Conservation (phyloP, 2,113 vertebrate species). For the Theristicus caerulescens region DNA sequence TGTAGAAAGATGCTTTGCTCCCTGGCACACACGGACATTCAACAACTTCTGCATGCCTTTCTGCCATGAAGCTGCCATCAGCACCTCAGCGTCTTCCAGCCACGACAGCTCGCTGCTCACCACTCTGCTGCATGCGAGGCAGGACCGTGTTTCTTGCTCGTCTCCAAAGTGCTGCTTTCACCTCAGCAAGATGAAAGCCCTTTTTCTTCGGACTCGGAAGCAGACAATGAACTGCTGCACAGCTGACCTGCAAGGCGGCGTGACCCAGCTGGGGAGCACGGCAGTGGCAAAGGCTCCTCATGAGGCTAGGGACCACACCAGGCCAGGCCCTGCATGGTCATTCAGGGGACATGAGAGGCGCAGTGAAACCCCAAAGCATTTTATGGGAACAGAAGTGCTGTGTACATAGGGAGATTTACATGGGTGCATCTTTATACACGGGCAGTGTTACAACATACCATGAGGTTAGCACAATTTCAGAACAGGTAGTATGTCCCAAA, state of each 20-base stretch:
- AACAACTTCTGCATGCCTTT: rapidly evolving
- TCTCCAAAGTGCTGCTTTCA: neutral
- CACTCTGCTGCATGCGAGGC: neutral
- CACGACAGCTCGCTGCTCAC: neutral
- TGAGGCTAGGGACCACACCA: neutral
- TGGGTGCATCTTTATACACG: neutral
- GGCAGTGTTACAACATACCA: rapidly evolving
- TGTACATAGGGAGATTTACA: neutral
- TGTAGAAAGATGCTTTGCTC: neutral
- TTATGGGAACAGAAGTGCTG: neutral
- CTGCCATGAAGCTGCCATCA: neutral
- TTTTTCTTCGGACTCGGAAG: neutral
- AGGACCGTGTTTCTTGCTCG: neutral
- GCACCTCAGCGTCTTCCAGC: neutral
- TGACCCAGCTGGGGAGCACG: neutral
- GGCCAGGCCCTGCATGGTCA: neutral
- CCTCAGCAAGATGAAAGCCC: neutral
- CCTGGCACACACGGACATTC: neutral
- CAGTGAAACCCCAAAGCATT: neutral
- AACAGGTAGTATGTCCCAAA: neutral
- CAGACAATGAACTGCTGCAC: neutral
- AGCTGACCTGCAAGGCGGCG: rapidly evolving
- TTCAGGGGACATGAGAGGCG: neutral
- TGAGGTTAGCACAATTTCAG: neutral
- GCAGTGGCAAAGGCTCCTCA: neutral